Evolutionary conservation across 2,888 invertebrate genomes (phyloP).

Genomic region (Phania funesta): DNA sequence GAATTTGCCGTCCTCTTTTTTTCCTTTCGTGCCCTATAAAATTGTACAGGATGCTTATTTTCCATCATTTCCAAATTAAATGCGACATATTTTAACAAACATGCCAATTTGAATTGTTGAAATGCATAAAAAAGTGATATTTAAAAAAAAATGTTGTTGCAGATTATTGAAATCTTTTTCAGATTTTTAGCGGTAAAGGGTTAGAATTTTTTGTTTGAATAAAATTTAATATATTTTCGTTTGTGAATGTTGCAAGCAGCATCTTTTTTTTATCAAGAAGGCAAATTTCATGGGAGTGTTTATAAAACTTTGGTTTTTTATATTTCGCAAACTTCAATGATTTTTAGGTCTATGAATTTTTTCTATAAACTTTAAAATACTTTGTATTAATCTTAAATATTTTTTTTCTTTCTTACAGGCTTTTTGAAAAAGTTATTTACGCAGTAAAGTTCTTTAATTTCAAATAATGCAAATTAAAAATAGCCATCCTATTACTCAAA

Average conservation of each 20-base stretch:
- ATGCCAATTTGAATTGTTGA: conserved; percentile 41
- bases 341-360: too few relatives aligned
- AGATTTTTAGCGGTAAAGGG: conserved; percentile 1
- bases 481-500: too few relatives aligned
- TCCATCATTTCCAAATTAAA: conserved; percentile 47
- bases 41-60: neutral
- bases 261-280: neutral
- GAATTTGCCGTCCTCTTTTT: neutral
- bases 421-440: too few relatives aligned
- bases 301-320: too few relatives aligned
- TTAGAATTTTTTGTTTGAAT: neutral
- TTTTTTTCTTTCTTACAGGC: too few relatives aligned
- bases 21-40: neutral
- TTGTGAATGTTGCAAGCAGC: neutral
- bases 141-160: neutral
- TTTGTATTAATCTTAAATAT: too few relatives aligned
- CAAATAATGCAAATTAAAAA: too few relatives aligned
- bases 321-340: too few relatives aligned
- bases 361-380: too few relatives aligned
- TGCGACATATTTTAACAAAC: conserved; percentile 53
- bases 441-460: too few relatives aligned
- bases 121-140: neutral
- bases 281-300: neutral
- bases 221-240: neutral
- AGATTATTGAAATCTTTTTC: conserved; percentile 16